Percentiles rank a stretch among this genome's conserved stretches.
Evolutionary conservation across 2,888 invertebrate species (phyloP).

Genomic region (Antheraea yamamai): DNA sequence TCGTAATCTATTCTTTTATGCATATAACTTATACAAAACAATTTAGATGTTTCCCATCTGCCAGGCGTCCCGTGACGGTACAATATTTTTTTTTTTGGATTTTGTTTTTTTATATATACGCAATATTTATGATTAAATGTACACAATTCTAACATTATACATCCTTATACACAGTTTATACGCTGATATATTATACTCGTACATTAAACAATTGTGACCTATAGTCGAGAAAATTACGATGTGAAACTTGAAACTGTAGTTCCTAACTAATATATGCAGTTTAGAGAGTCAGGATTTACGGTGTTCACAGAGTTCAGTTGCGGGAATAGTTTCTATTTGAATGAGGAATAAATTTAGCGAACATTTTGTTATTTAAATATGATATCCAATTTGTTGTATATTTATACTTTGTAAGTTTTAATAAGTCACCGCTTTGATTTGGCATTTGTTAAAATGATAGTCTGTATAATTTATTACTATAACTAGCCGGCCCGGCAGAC

Average conservation of each 20-base stretch:
- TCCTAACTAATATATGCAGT: neutral
- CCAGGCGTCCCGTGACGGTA: too few relatives aligned
- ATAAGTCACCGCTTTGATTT: neutral
- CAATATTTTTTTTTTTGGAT: too few relatives aligned
- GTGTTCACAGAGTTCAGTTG: neutral
- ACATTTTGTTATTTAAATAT: neutral
- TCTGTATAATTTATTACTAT: too few relatives aligned
- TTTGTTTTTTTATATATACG: too few relatives aligned
- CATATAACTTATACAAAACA: too few relatives aligned
- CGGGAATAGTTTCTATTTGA: constrained; percentile 1
- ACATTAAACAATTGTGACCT: neutral
- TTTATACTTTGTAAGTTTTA: neutral
- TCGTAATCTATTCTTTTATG: too few relatives aligned
- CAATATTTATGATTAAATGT: too few relatives aligned
- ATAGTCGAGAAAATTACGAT: neutral
- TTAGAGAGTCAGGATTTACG: neutral
- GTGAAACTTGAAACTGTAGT: constrained; percentile 1
- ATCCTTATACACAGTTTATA: neutral
- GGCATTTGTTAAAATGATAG: too few relatives aligned
- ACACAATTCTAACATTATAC: too few relatives aligned
- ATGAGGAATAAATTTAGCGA: neutral
- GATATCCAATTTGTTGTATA: neutral
- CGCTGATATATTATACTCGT: neutral
- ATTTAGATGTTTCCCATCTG: too few relatives aligned
- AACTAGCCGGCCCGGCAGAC: too few relatives aligned